A percentile compares a stretch with the other conserved stretches of the same genome.
phyloP scores from a whole-genome alignment of 1,140 invertebrate genomes.

The Caligus rogercresseyi region DNA sequence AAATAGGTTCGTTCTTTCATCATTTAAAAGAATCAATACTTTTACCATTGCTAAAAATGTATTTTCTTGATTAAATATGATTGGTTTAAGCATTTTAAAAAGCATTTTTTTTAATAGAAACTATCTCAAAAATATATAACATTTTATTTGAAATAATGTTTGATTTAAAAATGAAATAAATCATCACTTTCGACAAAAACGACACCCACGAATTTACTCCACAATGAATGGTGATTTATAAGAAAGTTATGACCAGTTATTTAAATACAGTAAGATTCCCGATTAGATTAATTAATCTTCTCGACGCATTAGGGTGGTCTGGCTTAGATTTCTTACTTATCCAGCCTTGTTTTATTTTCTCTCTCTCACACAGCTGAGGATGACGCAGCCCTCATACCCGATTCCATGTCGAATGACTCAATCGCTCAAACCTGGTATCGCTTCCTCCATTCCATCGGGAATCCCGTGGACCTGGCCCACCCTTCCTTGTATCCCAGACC shows the following conservation, averaged over 20 bases:
- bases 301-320: too few relatives aligned
- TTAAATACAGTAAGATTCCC: too few relatives aligned
- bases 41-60: neutral
- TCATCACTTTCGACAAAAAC: too few relatives aligned
- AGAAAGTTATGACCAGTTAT: too few relatives aligned
- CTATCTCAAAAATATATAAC: neutral
- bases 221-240: too few relatives aligned
- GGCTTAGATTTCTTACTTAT: constrained; percentile 2
- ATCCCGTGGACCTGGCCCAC: constrained; percentile 75
- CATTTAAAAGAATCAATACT: constrained; percentile 32
- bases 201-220: too few relatives aligned
- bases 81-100: constrained; percentile 15
- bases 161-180: too few relatives aligned
- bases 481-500: constrained; percentile 68
- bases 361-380: constrained; percentile 49
- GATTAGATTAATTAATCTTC: too few relatives aligned
- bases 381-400: constrained; percentile 56
- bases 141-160: too few relatives aligned
- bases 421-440: constrained; percentile 86
- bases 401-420: constrained; percentile 64
- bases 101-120: constrained; percentile 1
- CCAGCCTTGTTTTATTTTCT: constrained; percentile 24
- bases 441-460: constrained; percentile 73
- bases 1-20: constrained; percentile 33
- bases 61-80: too few relatives aligned